Conservation (phyloP, 1,140 invertebrate species). For the Philotrypesis tridentata region DNA sequence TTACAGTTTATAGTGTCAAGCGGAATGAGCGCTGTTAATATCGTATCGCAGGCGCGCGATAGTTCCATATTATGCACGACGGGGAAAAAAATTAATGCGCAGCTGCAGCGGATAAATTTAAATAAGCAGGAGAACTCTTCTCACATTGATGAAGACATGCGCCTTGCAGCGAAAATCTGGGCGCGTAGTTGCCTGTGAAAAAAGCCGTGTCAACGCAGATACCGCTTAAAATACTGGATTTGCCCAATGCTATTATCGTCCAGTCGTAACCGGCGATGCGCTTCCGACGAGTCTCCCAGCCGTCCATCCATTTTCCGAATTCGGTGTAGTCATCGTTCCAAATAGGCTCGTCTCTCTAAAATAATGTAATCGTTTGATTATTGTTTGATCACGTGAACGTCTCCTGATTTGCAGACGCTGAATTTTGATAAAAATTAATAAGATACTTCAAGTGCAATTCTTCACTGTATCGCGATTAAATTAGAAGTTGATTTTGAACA, state of each 20-base stretch:
- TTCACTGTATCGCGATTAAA: too few relatives aligned
- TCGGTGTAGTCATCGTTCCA: constrained; percentile 79
- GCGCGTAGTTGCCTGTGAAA: constrained; percentile 81
- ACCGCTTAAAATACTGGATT: constrained; percentile 76
- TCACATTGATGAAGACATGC: constrained; percentile 57
- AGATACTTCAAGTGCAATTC: too few relatives aligned
- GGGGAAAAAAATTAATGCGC: neutral
- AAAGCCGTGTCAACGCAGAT: constrained; percentile 79
- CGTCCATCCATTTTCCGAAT: constrained; percentile 83
- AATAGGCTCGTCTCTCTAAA: constrained; percentile 72
- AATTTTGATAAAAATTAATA: too few relatives aligned
- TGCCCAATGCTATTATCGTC: constrained; percentile 78
- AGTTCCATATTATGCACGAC: too few relatives aligned
- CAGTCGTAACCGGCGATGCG: constrained; percentile 79
- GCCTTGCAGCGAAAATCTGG: constrained; percentile 79
- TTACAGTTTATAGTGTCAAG: too few relatives aligned
- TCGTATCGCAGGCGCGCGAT: too few relatives aligned
- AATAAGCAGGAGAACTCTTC: neutral
- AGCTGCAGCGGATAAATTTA: too few relatives aligned
- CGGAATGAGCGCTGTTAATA: too few relatives aligned
- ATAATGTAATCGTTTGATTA: constrained; percentile 30
- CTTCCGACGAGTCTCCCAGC: constrained; percentile 81
- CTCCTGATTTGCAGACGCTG: too few relatives aligned
- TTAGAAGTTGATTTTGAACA: too few relatives aligned
- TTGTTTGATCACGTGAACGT: neutral